A percentile compares a stretch with the other conserved stretches of the same genome.
These are phyloP conservation scores for Drosophila teissieri DNA, from an alignment of 1,140 invertebrate species.

Conservation along the genomic window DNA sequence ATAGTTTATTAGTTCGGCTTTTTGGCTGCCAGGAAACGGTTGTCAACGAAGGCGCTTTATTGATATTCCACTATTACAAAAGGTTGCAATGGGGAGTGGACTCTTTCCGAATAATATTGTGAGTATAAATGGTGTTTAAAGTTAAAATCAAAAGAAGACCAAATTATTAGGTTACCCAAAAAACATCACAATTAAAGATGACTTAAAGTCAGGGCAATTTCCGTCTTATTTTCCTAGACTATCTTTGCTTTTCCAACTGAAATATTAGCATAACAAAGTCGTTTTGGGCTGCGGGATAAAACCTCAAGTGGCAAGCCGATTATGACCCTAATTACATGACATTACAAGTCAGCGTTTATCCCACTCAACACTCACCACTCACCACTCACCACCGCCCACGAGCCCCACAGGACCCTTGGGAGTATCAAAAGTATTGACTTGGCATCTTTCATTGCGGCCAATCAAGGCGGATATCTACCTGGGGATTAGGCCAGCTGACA, in stretches of 20 bases:
- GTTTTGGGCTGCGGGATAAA: constrained; percentile 52
- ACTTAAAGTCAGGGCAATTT: background rate
- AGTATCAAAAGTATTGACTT: constrained; percentile 68
- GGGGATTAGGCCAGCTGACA: constrained; percentile 74
- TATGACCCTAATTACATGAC: constrained; percentile 80
- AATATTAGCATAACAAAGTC: constrained; percentile 72
- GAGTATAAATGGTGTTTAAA: too few relatives aligned
- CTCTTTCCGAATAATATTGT: background rate
- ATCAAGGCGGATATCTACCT: constrained; percentile 62
- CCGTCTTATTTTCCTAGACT: too few relatives aligned
- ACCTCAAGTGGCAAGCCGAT: constrained; percentile 70
- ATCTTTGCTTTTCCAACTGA: too few relatives aligned
- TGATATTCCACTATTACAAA: background rate
- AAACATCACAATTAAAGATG: background rate
- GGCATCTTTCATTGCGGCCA: constrained; percentile 54
- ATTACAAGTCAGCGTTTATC: constrained; percentile 72
- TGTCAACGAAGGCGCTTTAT: constrained; percentile 30
- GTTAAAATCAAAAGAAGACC: too few relatives aligned
- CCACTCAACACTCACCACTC: constrained; percentile 13
- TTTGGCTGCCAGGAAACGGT: constrained; percentile 44
- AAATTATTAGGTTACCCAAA: background rate
- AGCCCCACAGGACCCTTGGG: constrained; percentile 4
- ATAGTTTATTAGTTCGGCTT: constrained; percentile 38
- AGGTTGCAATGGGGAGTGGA: background rate
- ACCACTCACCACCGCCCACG: constrained; percentile 16